Evolutionary conservation across 2,113 vertebrate species (phyloP), one percentile per base, ranked within the genome.

Genomic region (Cynocephalus volans): DNA sequence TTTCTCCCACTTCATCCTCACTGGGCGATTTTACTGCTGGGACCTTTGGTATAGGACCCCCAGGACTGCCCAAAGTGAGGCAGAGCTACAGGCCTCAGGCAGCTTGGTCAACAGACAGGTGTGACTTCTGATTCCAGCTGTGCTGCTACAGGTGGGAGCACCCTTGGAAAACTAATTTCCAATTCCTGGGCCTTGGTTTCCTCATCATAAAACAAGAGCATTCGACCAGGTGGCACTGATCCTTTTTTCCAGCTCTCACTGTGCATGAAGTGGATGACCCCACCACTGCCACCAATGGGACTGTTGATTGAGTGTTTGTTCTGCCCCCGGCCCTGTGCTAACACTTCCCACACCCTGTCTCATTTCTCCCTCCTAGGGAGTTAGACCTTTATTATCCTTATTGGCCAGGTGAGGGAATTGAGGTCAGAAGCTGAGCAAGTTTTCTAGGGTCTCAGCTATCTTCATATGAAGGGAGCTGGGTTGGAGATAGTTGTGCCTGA

Each of bases 301-400:
- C 21, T n/a, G 13, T 23, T 65, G 31, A 41, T 15, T 24, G 84
- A 70, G 69, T 12, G 17, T 21, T 69, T 75, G 12, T 64, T 69
- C 1, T 2, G 0, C 9, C 5, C 15, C 33, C 26, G 69, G 41
- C 2, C 13, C 28, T 17, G 18, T 18, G 15, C n/a, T 36, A 15
- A 69, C 64, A 5, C 33, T 77, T 56, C n/a, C 72, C 77, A 56
- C 0, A 2, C 4, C 0, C 14, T 28, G 21, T 36, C 23, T 84
- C 52, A 1, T 33, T 26, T 65, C 17, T 50, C 14, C 6, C 17
- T 31, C 69, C 24, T 5, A 12, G 31, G 33, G 48, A 50, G 60
- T 0, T 33, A 2, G 23, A 28, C 21, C n/a, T 81, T 69, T 24
- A 23, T 15, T n/a, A n/a, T 50, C 17, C 41, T 82, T 19, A 60